Conservation (phyloP, 2,797 vertebrate species). For the Tokudaia tokunoshimensis region DNA sequence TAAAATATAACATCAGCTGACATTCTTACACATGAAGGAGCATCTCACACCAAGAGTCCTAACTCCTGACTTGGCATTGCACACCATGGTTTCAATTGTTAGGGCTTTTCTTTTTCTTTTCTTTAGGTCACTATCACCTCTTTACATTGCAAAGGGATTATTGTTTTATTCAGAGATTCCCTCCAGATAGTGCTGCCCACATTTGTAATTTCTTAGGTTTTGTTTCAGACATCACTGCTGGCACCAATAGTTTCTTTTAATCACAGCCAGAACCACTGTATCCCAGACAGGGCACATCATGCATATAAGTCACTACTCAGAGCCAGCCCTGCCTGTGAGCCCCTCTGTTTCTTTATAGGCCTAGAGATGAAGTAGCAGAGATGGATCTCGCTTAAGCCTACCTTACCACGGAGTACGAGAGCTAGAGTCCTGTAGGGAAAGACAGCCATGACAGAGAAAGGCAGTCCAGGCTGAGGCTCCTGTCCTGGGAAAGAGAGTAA, state of each 20-base stretch:
- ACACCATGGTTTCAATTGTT: not conserved
- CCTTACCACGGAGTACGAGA: too few species aligned
- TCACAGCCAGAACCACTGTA: not conserved
- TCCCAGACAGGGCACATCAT: accelerated
- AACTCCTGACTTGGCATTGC: too few species aligned
- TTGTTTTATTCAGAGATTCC: not conserved
- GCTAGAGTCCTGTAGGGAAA: not conserved
- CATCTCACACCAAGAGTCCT: too few species aligned
- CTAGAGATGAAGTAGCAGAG: not conserved
- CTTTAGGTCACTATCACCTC: not conserved
- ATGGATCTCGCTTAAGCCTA: accelerated
- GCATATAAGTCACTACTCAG: accelerated
- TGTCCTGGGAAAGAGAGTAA: not conserved
- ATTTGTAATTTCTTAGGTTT: not conserved
- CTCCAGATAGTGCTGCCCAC: not conserved
- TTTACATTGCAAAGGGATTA: not conserved
- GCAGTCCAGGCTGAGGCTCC: accelerated
- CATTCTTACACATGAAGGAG: not conserved
- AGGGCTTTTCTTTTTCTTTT: not conserved
- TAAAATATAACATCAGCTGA: not conserved
- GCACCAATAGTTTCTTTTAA: accelerated
- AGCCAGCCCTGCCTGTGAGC: not conserved
- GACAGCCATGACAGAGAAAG: not conserved
- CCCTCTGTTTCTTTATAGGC: not conserved
- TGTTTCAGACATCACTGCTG: accelerated